Percentiles rank a stretch among this genome's conserved stretches.
Conservation (phyloP, 2,113 vertebrate species). For the Ageneiosus marmoratus region DNA sequence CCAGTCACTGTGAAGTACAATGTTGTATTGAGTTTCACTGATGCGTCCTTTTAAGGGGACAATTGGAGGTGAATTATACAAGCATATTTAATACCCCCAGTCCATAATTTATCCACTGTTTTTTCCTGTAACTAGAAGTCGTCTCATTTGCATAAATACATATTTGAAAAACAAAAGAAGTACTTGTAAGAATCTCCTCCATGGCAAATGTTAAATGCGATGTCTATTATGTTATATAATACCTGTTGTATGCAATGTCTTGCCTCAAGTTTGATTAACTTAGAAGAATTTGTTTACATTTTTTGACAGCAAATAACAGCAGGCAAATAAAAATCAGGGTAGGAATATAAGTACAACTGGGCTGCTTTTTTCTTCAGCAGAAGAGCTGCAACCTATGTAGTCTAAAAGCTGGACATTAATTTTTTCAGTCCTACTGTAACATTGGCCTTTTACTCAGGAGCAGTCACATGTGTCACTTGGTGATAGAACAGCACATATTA, state of each 20-base stretch:
- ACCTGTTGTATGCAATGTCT: background rate
- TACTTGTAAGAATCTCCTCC: background rate
- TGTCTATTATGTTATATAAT: background rate
- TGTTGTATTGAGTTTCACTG: no score
- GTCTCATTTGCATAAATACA: background rate
- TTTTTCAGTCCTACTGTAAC: constrained; percentile 3
- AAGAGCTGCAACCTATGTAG: background rate
- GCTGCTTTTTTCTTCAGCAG: background rate
- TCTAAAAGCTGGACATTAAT: background rate
- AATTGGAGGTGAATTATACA: no score
- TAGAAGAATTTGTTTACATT: no score
- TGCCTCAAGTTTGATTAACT: no score
- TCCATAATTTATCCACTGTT: no score
- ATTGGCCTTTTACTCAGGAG: constrained; percentile 11
- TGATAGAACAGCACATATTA: constrained; percentile 55
- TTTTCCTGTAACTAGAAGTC: no score
- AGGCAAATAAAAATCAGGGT: background rate
- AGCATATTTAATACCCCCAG: no score
- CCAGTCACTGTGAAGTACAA: no score
- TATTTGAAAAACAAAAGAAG: background rate
- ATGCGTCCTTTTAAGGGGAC: no score
- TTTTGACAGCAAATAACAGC: no score
- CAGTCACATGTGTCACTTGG: constrained; percentile 45
- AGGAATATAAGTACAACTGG: background rate
- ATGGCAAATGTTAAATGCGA: background rate